Evolutionary conservation across 1,140 invertebrate species (phyloP).

Genomic region (Spodoptera litura): DNA sequence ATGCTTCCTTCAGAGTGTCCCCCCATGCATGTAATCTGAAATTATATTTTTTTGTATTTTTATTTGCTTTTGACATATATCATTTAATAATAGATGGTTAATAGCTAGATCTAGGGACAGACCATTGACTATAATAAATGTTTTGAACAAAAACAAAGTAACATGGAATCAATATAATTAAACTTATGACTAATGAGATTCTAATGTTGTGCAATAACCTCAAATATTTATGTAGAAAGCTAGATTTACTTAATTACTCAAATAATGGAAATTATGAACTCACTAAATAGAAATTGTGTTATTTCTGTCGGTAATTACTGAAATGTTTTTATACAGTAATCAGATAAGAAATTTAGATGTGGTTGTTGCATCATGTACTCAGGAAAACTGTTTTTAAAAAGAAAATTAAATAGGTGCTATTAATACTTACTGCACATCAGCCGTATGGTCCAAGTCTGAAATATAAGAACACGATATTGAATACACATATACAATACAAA

Average conservation of each 20-base stretch:
- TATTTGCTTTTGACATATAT: neutral
- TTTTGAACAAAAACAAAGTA: neutral
- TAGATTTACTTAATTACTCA: too few relatives aligned
- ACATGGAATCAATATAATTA: neutral
- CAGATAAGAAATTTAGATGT: neutral
- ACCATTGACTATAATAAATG: neutral
- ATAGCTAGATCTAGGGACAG: too few relatives aligned
- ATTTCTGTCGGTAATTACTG: too few relatives aligned
- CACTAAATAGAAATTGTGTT: too few relatives aligned
- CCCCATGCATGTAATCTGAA: constrained; percentile 96
- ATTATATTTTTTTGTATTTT: constrained; percentile 51
- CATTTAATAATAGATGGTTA: too few relatives aligned
- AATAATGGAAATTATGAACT: too few relatives aligned
- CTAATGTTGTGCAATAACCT: too few relatives aligned
- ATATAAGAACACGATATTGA: constrained; percentile 62
- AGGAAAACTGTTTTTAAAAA: too few relatives aligned
- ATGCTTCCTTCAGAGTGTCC: constrained; percentile 94
- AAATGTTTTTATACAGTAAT: too few relatives aligned
- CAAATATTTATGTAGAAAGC: too few relatives aligned
- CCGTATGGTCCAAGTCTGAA: constrained; percentile 98
- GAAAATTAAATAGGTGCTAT: neutral
- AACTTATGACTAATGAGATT: too few relatives aligned
- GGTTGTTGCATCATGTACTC: constrained; percentile 16
- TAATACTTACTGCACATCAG: constrained; percentile 96
- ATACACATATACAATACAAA: constrained; percentile 37